phyloP scores from a whole-genome alignment of 2,888 invertebrate genomes.

The Aricia artaxerxes region DNA sequence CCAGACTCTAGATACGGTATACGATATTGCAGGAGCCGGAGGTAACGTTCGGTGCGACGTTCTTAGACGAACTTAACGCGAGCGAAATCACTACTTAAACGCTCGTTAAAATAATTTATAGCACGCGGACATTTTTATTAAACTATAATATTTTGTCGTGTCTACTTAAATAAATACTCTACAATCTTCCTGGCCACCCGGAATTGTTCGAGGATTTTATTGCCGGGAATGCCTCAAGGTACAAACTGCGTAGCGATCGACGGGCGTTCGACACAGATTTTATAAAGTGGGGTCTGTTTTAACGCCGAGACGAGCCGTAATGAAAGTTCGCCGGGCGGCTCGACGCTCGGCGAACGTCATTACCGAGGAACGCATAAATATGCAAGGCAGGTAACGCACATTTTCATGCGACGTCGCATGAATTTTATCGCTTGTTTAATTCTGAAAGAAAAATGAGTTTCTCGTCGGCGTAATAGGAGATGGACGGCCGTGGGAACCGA shows the following conservation, averaged over 20 bases:
- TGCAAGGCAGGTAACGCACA: conserved; percentile 81
- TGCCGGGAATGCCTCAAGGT: conserved; percentile 37
- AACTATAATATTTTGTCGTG: not conserved
- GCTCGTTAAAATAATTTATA: conserved; percentile 44
- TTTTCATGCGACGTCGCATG: conserved; percentile 80
- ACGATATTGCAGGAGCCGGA: conserved; percentile 73
- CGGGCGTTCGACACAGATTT: conserved; percentile 71
- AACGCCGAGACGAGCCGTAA: conserved; percentile 65
- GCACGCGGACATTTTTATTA: conserved; percentile 7
- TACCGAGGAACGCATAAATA: conserved; percentile 78
- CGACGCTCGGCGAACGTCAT: conserved; percentile 77
- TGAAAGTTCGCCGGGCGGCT: conserved; percentile 67
- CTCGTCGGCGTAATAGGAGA: conserved; percentile 72
- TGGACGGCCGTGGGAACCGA: conserved; percentile 73
- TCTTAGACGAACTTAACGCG: conserved; percentile 53
- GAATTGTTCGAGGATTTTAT: conserved; percentile 17
- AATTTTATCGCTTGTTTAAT: conserved; percentile 80
- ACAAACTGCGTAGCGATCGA: conserved; percentile 62
- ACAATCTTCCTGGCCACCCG: conserved; percentile 8
- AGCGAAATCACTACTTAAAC: conserved; percentile 46
- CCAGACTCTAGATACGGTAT: conserved; percentile 61
- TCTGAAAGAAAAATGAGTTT: conserved; percentile 75
- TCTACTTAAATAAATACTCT: conserved; percentile 27
- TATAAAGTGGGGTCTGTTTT: conserved; percentile 65
- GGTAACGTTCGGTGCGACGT: conserved; percentile 70